phyloP scores from a whole-genome alignment of 64 coral and sea anemone species.

The Platygyra sinensis region DNA sequence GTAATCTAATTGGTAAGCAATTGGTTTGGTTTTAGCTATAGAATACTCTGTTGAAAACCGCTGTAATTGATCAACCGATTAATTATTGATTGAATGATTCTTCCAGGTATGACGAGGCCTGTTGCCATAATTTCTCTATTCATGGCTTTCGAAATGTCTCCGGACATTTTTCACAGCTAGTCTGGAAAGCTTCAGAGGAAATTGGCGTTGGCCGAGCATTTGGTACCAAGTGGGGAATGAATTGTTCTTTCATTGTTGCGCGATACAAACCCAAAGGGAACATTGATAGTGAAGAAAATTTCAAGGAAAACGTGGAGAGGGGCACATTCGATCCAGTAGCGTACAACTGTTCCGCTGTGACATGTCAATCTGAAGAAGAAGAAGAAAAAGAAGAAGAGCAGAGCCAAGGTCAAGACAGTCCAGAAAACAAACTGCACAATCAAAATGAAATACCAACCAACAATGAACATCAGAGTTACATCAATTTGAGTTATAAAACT shows the following conservation, averaged over 20 bases:
- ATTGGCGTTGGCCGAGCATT: conserved; percentile 72
- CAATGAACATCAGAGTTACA: too few relatives aligned
- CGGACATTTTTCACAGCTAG: conserved; percentile 81
- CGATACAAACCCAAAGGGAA: conserved; percentile 75
- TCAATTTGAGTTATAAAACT: too few relatives aligned
- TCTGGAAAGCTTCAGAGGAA: conserved; percentile 77
- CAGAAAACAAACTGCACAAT: neutral
- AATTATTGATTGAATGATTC: neutral
- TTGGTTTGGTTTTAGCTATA: too few relatives aligned
- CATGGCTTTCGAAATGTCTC: conserved; percentile 64
- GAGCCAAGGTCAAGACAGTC: neutral
- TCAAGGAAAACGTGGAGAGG: conserved; percentile 69
- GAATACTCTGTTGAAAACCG: too few relatives aligned
- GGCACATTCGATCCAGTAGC: conserved; percentile 68
- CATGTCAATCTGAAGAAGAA: neutral
- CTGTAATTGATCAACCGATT: neutral
- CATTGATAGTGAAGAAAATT: conserved; percentile 32
- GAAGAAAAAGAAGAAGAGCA: neutral
- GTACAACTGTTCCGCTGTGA: conserved; percentile 68
- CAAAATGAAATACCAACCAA: neutral
- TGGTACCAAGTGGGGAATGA: conserved; percentile 87
- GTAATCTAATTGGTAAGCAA: too few relatives aligned
- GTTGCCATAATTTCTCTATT: conserved; percentile 71
- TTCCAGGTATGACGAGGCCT: conserved; percentile 86
- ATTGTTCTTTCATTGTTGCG: conserved; percentile 84